phyloP scores from a whole-genome alignment of 1,140 invertebrate genomes.

The Drosophila pseudoobscura region DNA sequence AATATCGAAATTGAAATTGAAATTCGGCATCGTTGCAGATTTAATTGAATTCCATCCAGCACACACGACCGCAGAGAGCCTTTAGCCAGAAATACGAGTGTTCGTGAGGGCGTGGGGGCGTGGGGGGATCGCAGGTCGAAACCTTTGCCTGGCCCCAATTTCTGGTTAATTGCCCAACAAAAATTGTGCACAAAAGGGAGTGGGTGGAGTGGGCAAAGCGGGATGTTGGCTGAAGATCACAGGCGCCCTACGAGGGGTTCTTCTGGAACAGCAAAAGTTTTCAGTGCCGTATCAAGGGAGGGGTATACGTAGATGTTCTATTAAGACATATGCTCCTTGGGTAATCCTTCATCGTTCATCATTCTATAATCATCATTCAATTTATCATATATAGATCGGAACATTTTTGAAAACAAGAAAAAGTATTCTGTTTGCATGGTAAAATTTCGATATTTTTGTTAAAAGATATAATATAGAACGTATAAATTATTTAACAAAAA shows the following conservation, averaged over 20 bases:
- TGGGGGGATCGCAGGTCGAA: constrained; percentile 13
- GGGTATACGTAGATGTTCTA: too few relatives aligned
- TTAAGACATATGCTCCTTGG: too few relatives aligned
- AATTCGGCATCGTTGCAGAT: constrained; percentile 54
- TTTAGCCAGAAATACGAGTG: constrained; percentile 5
- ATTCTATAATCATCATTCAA: too few relatives aligned
- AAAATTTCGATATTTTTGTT: too few relatives aligned
- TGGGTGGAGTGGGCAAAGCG: neutral
- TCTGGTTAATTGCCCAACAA: constrained; percentile 1
- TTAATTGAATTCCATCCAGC: constrained; percentile 55
- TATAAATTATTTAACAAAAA: too few relatives aligned
- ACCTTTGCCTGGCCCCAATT: constrained; percentile 20
- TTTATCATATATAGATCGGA: too few relatives aligned
- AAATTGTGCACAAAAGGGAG: neutral
- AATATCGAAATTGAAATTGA: constrained; percentile 71
- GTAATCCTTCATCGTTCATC: too few relatives aligned
- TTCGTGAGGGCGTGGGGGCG: too few relatives aligned
- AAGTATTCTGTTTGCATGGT: too few relatives aligned
- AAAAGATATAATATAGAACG: too few relatives aligned
- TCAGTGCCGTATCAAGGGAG: too few relatives aligned
- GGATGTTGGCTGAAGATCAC: neutral
- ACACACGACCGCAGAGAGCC: constrained; percentile 1
- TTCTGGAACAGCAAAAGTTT: neutral
- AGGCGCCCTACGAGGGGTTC: neutral
- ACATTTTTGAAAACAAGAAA: too few relatives aligned